Evolutionary conservation across 2,888 invertebrate genomes (phyloP).

Genomic region (Maniola hyperantus): DNA sequence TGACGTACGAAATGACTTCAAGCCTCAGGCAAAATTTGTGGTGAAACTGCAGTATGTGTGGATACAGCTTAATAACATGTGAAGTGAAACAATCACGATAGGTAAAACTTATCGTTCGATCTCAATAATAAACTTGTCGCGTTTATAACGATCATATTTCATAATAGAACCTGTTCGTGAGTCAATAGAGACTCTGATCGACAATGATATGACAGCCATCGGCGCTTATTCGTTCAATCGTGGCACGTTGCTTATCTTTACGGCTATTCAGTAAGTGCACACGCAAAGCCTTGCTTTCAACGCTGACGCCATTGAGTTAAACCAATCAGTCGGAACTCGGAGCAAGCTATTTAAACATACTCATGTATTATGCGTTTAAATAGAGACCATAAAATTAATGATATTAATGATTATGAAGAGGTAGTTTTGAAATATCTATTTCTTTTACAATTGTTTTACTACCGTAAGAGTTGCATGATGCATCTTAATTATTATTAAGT

Average conservation of each 20-base stretch:
- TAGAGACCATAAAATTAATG: no score
- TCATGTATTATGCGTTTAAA: no score
- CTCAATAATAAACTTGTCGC: constrained; percentile 36
- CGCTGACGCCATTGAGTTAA: neutral
- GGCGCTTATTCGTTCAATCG: constrained; percentile 28
- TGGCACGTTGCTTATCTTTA: constrained; percentile 17
- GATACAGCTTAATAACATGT: neutral
- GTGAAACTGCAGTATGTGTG: neutral
- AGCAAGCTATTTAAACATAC: no score
- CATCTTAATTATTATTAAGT: no score
- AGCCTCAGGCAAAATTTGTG: neutral
- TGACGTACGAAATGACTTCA: neutral
- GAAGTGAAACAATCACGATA: constrained; percentile 18
- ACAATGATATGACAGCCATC: constrained; percentile 39
- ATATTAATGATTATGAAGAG: no score
- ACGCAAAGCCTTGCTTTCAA: neutral
- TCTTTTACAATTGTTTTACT: no score
- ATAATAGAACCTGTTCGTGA: constrained; percentile 40
- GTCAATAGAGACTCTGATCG: constrained; percentile 37
- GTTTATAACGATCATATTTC: constrained; percentile 39
- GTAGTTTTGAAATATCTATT: no score
- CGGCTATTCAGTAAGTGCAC: neutral
- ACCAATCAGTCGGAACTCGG: neutral
- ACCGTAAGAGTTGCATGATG: no score
- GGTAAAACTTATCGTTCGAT: constrained; percentile 29